Base-by-base conservation (phyloP, 2,888 invertebrate genomes). In the Acleris emargana region DNA sequence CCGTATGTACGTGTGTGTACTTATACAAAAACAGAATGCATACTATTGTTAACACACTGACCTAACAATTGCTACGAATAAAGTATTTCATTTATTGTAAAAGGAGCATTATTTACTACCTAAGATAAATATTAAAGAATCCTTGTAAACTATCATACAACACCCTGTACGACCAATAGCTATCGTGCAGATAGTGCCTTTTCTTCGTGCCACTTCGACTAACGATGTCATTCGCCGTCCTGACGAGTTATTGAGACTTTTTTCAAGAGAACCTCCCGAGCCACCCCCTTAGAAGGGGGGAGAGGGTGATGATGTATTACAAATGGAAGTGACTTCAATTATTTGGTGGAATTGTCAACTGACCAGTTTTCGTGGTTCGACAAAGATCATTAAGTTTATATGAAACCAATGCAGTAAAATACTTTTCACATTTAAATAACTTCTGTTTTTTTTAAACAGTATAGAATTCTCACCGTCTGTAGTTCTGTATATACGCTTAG, bases 231-330 rank as follows among this genome's bases (percentile, higher is more conserved):
- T 91, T 89, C 88, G 89, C 79, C 76, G 82, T 85, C 86, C 83
- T 88, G 89, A 86, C 90, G 89, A 87, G 89, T 90, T 91, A 91
- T 91, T 91, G 91, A 91, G 91, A 91, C 90, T 90, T 90, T 66
- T 91, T 91, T 91, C 89, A 91, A 91, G 91, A 89, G 90, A 64
- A 42, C 17, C 54, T 85, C 83, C 67, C 74, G 71, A 76, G 74
- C 73, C 64, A 69, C 74, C 71, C 76, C 78, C 71, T 54, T 18
- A 58, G 20, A 17, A 53, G 53, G 43, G 72, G 51, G 72, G 74
- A 75, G 61, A 71, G 68, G 51, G 38, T 51, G 45, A 22, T 28
- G 69, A 67, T 60, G 50, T 73, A 54, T 1, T 9, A 5, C 0
- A 1, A 47, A 74, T 79, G 70, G 86, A 87, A 76, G 71, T 62